Conservation (phyloP, 2,113 vertebrate genomes). For the Oceanodroma tethys region DNA sequence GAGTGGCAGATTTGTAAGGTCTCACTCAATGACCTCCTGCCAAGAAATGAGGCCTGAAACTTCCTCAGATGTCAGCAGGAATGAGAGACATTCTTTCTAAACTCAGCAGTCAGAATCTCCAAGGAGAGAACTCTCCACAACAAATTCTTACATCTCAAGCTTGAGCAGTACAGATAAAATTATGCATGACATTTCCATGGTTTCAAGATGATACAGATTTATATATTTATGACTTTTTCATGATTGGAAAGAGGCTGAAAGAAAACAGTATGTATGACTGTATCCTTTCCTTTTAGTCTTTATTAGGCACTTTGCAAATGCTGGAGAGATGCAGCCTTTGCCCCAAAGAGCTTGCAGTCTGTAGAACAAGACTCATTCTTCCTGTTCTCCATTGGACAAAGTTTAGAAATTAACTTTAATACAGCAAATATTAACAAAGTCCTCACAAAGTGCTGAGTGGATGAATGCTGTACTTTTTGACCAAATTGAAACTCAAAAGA, state of each 20-base stretch:
- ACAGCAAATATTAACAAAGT: not conserved
- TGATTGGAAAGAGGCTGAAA: not conserved
- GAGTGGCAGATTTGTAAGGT: no score
- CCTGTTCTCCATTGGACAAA: not conserved
- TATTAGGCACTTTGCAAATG: not conserved
- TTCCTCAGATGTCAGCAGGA: no score
- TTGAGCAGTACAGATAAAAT: no score
- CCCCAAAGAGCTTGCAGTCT: not conserved
- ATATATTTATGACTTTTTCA: no score
- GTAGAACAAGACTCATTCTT: not conserved
- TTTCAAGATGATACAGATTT: no score
- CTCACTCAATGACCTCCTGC: no score
- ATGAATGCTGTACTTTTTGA: not conserved
- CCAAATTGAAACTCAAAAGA: not conserved
- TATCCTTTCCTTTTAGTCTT: not conserved
- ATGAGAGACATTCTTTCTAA: no score
- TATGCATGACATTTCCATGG: no score
- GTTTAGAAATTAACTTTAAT: not conserved
- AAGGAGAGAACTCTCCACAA: no score
- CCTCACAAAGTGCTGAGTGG: not conserved
- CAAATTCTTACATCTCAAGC: no score
- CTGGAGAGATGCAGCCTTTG: not conserved
- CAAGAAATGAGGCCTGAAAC: no score
- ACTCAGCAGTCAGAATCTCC: no score
- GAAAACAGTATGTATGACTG: not conserved